These are phyloP conservation scores for Mesoligia furuncula DNA, from an alignment of 2,888 invertebrate species.

Conservation along the genomic window DNA sequence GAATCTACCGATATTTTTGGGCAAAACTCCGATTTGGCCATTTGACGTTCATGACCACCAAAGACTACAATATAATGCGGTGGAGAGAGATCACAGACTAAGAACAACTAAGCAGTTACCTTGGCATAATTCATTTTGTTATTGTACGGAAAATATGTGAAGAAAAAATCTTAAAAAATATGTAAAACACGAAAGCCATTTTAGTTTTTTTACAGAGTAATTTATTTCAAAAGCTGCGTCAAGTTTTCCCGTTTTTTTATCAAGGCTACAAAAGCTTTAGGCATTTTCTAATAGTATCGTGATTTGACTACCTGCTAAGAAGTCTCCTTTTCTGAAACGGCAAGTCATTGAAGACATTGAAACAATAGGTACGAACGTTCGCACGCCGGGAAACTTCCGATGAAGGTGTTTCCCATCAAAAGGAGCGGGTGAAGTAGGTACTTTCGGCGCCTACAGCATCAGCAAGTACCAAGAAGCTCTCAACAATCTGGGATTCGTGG, in stretches of 20 bases:
- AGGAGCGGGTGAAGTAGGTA: slow-evolving; percentile 7
- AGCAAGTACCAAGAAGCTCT: slow-evolving; percentile 12
- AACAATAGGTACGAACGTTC: slow-evolving; percentile 26
- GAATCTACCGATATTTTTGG: too few relatives aligned
- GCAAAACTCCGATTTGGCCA: too few relatives aligned
- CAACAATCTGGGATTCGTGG: not conserved
- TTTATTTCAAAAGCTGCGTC: not conserved
- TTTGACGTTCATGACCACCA: too few relatives aligned
- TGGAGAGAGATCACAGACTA: too few relatives aligned
- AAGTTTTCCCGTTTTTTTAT: not conserved
- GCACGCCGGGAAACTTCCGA: slow-evolving; percentile 22
- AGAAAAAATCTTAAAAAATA: not conserved
- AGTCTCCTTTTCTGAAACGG: slow-evolving; percentile 18
- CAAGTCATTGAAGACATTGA: slow-evolving; percentile 26
- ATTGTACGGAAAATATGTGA: not conserved
- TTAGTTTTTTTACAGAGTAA: not conserved
- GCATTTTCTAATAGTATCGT: not conserved
- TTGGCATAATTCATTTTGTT: slow-evolving; percentile 1
- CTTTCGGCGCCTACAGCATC: slow-evolving; percentile 4
- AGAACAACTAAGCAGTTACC: too few relatives aligned
- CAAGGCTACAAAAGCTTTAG: not conserved
- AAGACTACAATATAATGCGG: too few relatives aligned
- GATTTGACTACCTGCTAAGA: not conserved
- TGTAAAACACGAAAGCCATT: not conserved
- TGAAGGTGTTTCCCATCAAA: slow-evolving; percentile 29